phyloP scores from a whole-genome alignment of 2,888 invertebrate species.

The Lasioglossum lativentre region DNA sequence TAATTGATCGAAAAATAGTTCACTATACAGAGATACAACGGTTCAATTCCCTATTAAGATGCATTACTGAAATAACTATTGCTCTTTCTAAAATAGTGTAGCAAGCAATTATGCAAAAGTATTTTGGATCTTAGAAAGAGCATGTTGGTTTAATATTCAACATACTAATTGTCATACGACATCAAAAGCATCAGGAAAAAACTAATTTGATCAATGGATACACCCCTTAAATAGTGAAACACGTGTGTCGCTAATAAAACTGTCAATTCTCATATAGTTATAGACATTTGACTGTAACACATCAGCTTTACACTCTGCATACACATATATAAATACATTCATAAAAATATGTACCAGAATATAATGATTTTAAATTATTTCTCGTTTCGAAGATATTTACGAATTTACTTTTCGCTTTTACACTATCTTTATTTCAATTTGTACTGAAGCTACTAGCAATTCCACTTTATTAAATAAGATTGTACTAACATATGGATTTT shows the following conservation, averaged over 20 bases:
- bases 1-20: neutral
- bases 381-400: constrained; percentile 25
- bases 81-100: neutral
- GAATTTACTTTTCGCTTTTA: neutral
- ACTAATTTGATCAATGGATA: constrained; percentile 14
- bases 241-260: neutral
- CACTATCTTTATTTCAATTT: constrained; percentile 1
- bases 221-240: neutral
- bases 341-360: constrained; percentile 32
- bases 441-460: constrained; percentile 22
- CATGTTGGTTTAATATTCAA: neutral
- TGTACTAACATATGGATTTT: neutral
- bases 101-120: neutral
- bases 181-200: neutral
- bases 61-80: neutral
- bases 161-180: neutral
- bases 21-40: neutral
- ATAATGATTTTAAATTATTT: constrained; percentile 22
- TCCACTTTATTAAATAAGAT: constrained; percentile 17
- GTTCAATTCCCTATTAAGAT: neutral
- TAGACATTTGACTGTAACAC: constrained; percentile 15
- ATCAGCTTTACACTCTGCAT: constrained; percentile 45
- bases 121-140: neutral
- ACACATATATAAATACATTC: constrained; percentile 45
- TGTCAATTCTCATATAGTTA: constrained; percentile 7